Evolutionary conservation across 2,113 vertebrate genomes (phyloP), one percentile per base, ranked within the genome.

Genomic region (Phrynocephalus versicolor): DNA sequence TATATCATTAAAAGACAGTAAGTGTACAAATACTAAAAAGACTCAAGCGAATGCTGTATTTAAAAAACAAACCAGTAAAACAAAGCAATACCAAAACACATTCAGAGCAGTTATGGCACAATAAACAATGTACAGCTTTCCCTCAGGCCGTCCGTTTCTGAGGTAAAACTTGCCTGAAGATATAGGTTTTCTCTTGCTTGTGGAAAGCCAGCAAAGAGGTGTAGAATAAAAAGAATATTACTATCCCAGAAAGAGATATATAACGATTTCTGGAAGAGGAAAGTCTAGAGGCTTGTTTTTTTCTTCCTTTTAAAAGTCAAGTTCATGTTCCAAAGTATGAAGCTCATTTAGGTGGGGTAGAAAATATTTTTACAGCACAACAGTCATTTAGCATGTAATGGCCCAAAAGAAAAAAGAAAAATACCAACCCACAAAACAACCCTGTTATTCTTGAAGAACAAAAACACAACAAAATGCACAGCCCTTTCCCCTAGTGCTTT

Each of bases 161-260:
- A 51, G 45, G 45, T 5, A 51, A 51, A 51, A 10, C 45, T 51
- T 51, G 45, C 45, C 45, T 51, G 45, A 51, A 51, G 45, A 51
- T 5, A 51, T 10, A 51, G 45, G 10, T 51, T 10, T 51, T 51
- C 10, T 71, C 65, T 57, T 92, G 91, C 70, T 88, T 79, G 88
- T 90, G 91, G 88, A 91, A 93, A 23, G 65, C 91, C 90, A 88
- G 86, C 83, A 89, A 89, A 58, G 27, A 37, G 21, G 45, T 41
- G 45, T 51, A 51, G 5, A 51, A 51, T 51, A 51, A 10, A n/a
- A 10, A 51, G 45, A 19, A 69, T 84, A 91, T 85, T 88, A 91
- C 89, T 90, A 93, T 84, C 65, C 33, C 67, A 60, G 72, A 92
- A 82, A 69, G 18, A 91, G 82, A 84, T 81, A 84, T 85, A 70